Base-by-base conservation (phyloP, 2,113 vertebrate species). In the Struthio camelus region DNA sequence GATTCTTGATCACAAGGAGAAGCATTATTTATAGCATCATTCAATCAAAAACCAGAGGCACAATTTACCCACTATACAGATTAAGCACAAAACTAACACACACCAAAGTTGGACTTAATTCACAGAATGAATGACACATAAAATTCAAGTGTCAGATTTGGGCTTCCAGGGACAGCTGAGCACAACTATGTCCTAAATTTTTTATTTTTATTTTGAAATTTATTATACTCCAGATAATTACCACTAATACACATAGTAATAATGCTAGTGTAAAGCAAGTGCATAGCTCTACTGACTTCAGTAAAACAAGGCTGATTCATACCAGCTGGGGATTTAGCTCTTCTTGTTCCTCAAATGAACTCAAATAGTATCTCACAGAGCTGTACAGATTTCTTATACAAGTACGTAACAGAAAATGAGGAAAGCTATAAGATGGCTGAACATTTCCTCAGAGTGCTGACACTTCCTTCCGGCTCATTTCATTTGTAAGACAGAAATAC, bases 321-420 rank as follows among this genome's bases (percentile, higher is more conserved):
- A 92, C 10, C 86, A 94, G 22, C 44, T 94, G 62, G 66, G 58
- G 48, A 94, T 82, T 87, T 66, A 80, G 38, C 27, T 53, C 61
- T 81, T 82, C 89, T 87, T 80, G 73, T 73, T 89, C 77, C 58
- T 82, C n/a, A n/a, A n/a, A 46, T 69, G 70, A 94, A 87, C 22
- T 64, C 58, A 65, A 89, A 77, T 13, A 65, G 27, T 85, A 44
- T 80, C 30, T 87, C 75, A 66, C 1, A 66, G 70, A 80, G 40
- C 48, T 76, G 53, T 53, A 85, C 40, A 67, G 64, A 70, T 70
- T 30, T 73, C 58, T 89, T 69, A 65, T 2, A 56, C 44, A 85
- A 66, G 62, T 70, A 62, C 54, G n/a, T 38, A 91, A 77, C 8
- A 70, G 40, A 93, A 93, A 89, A 94, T 59, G 46, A 40, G 75